phyloP scores from a whole-genome alignment of 1,140 invertebrate genomes.

The Palaemon carinicauda region DNA sequence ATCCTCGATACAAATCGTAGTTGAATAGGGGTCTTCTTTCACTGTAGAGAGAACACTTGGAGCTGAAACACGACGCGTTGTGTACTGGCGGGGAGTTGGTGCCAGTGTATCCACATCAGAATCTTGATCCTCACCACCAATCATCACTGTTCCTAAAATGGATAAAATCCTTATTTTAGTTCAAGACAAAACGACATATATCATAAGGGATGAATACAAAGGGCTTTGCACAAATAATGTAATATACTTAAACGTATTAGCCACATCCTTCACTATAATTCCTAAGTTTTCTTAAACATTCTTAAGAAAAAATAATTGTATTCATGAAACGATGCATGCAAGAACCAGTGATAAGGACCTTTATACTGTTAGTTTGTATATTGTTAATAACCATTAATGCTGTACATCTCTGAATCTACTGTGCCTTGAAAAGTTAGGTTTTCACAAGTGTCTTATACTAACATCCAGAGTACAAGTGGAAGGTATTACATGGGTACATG shows the following conservation, averaged over 20 bases:
- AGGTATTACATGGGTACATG: neutral
- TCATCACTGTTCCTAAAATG: constrained; percentile 39
- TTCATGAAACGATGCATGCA: no score
- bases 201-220: no score
- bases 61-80: constrained; percentile 32
- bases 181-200: neutral
- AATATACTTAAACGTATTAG: no score
- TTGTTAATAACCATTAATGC: no score
- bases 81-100: neutral
- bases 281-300: no score
- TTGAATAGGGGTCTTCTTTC: neutral
- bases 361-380: no score
- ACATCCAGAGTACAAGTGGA: neutral
- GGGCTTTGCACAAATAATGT: no score
- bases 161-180: neutral
- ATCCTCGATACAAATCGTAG: neutral
- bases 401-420: no score
- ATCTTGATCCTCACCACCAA: constrained; percentile 26
- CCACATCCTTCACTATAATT: no score
- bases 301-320: no score
- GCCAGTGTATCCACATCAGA: constrained; percentile 23
- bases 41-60: constrained; percentile 43
- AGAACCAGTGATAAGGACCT: no score
- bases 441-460: neutral
- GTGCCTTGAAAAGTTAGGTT: no score